Base-by-base conservation (phyloP, 1,140 invertebrate species). In the Drosophila sp. region DNA sequence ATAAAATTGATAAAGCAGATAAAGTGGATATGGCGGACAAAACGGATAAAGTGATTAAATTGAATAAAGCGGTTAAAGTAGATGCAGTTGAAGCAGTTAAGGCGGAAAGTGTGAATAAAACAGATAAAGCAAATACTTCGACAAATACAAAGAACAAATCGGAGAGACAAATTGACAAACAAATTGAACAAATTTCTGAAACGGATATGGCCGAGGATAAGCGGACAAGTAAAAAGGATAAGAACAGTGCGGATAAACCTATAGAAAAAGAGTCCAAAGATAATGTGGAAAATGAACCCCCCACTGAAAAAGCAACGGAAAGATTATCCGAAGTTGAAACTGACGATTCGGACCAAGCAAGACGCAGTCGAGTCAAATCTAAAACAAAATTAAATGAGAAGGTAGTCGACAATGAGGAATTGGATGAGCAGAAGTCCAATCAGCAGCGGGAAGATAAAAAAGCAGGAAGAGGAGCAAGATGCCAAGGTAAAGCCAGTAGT, bases 231-330 rank as follows among this genome's bases (percentile, higher is more conserved):
- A 66, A 53, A 38, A 38, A 50, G 6, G 53, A 11, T 1, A 58
- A 50, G 16, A 38, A 21, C 7, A 61, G 51, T 48, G 16, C 29
- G 32, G 38, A 70, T n/a, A 54, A 53, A 14, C 1, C 8, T 2
- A 46, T 25, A 21, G 8, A 21, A 6, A 48, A 29, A n/a, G 51
- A 57, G 6, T 32, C 45, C 7, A 54, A 32, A 0, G 34, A 34
- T n/a, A 84, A 84, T 38, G 7, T 76, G 11, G 80, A 83, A 32
- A 84, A 84, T 14, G 80, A 84, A 18, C 77, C 80, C n/a, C 76
- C 80, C 6, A 41, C 13, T 13, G 18, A 2, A n/a, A 29, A 36
- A 2, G 2, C 29, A 51, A 8, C 29, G 13, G 29, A 51, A 8
- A 34, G 14, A 34, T 16, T 13, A 48, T 29, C 46, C 25, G 46